Evolutionary conservation across 1,140 invertebrate species (phyloP), one percentile per base, ranked within the genome.

Genomic region (Prorops nasuta): DNA sequence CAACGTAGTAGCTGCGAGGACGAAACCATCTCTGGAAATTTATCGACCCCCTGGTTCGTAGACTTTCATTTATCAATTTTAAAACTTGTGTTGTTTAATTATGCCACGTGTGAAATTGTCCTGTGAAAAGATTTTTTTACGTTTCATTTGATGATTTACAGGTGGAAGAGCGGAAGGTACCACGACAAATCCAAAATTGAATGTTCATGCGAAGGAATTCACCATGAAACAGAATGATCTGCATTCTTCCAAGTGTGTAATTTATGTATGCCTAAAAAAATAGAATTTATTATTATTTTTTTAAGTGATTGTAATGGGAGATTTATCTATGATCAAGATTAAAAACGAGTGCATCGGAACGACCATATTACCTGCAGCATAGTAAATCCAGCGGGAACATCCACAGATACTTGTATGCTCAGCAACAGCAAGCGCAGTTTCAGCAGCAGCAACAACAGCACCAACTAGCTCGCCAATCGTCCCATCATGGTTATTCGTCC

Each of bases 141-240:
- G 10, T 36, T 44, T 43, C 18, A 12, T 44, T 20, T 10, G 22
- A 12, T 12, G 24, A 37, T n/a, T 19, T 36, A 47, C 40, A 77
- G 75, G 76, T 49, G 72, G 69, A 44, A 70, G 76, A 72, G 52
- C 67, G 47, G 74, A 78, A 57, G 65, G 66, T 48, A 63, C 66
- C 16, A 69, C 68, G 46, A 54, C 67, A 45, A 76, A 74, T 69
- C 71, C 66, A 10, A 67, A 87, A 77, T 79, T 91, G 58, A 91
- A 91, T 72, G 88, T 90, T 43, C 86, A 91, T 78, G 89, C 89
- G 35, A 90, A 90, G 76, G 89, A 91, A 80, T 91, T 92, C 71
- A 89, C 87, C 54, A 88, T 89, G 86, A 84, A 83, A 72, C 78
- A 82, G 24, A 80, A 82, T 70, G 82, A 83, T 56, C 76, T 79